Conservation (phyloP, 2,888 invertebrate species). For the Strigamia transsilvanica region DNA sequence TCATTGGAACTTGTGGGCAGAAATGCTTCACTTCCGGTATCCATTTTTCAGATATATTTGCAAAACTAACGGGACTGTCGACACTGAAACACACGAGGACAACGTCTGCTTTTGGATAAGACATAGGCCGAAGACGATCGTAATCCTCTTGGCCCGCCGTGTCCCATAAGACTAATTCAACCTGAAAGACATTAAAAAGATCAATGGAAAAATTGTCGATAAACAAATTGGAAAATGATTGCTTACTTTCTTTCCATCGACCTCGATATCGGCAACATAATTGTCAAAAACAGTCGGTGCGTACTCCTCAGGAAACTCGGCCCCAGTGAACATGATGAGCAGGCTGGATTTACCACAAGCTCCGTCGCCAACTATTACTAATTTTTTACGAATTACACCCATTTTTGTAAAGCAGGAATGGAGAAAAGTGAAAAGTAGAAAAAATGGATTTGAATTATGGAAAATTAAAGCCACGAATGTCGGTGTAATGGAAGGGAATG, state of each 20-base stretch:
- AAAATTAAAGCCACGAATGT: no score
- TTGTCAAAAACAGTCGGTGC: constrained; percentile 99
- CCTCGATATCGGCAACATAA: constrained; percentile 99
- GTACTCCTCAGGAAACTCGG: constrained; percentile 97
- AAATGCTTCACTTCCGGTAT: constrained; percentile 99
- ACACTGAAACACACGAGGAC: constrained; percentile 99
- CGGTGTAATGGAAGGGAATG: no score
- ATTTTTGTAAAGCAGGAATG: no score
- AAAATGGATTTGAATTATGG: no score
- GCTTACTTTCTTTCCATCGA: constrained; percentile 84
- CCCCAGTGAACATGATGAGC: constrained; percentile 71
- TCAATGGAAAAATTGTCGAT: no score
- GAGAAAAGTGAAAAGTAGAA: no score
- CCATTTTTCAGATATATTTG: constrained; percentile 99
- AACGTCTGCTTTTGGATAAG: constrained; percentile 98
- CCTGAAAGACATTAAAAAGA: no score
- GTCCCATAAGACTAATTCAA: constrained; percentile 93
- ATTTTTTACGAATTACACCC: constrained; percentile 71
- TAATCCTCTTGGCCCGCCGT: constrained; percentile 98
- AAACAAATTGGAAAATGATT: no score
- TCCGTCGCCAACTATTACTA: constrained; percentile 73
- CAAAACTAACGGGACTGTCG: constrained; percentile 97
- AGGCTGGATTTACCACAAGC: constrained; percentile 74
- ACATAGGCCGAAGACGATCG: constrained; percentile 92
- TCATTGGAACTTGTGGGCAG: constrained; percentile 98